Conservation (phyloP, 2,113 vertebrate genomes). For the Gavialis gangeticus region DNA sequence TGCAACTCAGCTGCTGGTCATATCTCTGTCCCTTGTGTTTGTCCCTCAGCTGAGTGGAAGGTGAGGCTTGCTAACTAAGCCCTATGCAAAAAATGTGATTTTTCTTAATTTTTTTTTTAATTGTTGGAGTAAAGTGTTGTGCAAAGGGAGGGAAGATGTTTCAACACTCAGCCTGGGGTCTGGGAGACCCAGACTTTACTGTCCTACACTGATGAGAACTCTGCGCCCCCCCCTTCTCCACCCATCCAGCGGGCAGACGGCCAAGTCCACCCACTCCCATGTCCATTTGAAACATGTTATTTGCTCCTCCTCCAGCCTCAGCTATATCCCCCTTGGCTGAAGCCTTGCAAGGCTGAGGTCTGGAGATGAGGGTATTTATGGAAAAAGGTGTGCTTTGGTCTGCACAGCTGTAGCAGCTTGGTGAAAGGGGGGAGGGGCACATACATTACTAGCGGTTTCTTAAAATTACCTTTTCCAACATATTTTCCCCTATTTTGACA, state of each 20-base stretch:
- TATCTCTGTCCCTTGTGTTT: too few species aligned
- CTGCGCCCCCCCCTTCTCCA: too few species aligned
- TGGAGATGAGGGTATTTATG: not conserved
- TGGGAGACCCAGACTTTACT: not conserved
- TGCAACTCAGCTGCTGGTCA: not conserved
- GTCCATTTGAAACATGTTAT: not conserved
- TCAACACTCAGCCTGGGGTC: not conserved
- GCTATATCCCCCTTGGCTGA: not conserved
- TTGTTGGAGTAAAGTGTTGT: not conserved
- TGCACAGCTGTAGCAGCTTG: slow-evolving; percentile 14
- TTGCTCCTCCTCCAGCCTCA: not conserved
- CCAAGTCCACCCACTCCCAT: not conserved
- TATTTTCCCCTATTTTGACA: slow-evolving; percentile 22
- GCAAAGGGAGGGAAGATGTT: not conserved
- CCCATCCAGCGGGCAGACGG: not conserved
- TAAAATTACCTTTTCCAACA: slow-evolving; percentile 1
- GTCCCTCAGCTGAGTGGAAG: not conserved
- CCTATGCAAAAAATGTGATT: not conserved
- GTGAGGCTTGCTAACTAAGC: not conserved
- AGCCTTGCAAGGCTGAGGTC: not conserved
- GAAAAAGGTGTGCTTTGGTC: not conserved
- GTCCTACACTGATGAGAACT: too few species aligned
- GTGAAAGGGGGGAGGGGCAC: not conserved
- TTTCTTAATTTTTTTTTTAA: not conserved
- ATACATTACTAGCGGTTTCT: slow-evolving; percentile 27